Percentiles rank a stretch among this genome's conserved stretches.
These are phyloP conservation scores for Menidia beryllina DNA, from an alignment of 2,113 vertebrate species.

Conservation along the genomic window DNA sequence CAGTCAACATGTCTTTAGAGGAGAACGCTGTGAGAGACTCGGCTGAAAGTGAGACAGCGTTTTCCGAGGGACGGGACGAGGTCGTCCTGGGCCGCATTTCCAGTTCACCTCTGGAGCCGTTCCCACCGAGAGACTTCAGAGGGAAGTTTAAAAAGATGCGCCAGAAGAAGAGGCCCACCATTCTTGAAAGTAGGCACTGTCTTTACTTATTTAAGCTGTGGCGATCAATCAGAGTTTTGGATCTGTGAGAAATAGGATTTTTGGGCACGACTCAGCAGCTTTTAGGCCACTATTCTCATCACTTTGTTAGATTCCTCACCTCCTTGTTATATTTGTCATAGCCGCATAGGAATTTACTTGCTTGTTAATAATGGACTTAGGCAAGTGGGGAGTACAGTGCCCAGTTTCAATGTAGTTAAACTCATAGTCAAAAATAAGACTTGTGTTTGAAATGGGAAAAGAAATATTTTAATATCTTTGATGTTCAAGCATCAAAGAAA, in stretches of 20 bases:
- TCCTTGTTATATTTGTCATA: conserved; percentile 42
- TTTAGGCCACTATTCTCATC: conserved; percentile 35
- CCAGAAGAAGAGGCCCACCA: conserved; percentile 90
- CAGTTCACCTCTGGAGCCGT: conserved; percentile 71
- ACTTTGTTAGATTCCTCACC: conserved; percentile 67
- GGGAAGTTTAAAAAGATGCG: conserved; percentile 88
- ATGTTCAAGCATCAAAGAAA: not conserved
- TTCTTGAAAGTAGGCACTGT: conserved; percentile 92
- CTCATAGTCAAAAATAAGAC: conserved; percentile 7
- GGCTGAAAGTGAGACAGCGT: conserved; percentile 81
- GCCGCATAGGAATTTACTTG: conserved; percentile 33
- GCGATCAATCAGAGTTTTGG: not conserved
- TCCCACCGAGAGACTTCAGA: conserved; percentile 81
- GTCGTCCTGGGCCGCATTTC: conserved; percentile 77
- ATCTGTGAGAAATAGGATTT: conserved; percentile 14
- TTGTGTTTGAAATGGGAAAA: not conserved
- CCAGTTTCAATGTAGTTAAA: conserved; percentile 2
- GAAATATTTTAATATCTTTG: not conserved
- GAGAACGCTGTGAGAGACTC: conserved; percentile 79
- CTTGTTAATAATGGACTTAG: conserved; percentile 49
- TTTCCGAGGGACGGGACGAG: conserved; percentile 76
- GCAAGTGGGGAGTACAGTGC: not conserved
- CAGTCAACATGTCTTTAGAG: conserved; percentile 85
- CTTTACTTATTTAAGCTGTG: conserved; percentile 1
- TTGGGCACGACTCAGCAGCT: conserved; percentile 2